These are phyloP conservation scores for Tachina grossa DNA, from an alignment of 2,888 invertebrate species.

Conservation along the genomic window DNA sequence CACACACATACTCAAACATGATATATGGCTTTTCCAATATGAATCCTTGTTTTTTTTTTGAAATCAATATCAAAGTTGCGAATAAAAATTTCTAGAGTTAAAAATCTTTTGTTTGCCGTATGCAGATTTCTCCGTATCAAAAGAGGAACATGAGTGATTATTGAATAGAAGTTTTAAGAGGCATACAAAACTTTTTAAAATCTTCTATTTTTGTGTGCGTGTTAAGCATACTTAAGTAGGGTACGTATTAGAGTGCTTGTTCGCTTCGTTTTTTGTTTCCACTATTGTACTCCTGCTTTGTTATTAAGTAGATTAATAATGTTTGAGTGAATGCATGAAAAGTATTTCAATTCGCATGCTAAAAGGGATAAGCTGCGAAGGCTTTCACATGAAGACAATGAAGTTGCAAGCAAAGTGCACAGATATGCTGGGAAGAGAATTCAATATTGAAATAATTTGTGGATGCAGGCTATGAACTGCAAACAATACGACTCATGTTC, in stretches of 20 bases:
- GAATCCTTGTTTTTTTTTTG: not conserved
- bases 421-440: too few relatives aligned
- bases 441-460: not conserved
- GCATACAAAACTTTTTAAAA: conserved; percentile 37
- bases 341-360: conserved; percentile 58
- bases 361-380: conserved; percentile 53
- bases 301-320: conserved; percentile 55
- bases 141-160: conserved; percentile 31
- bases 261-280: not conserved
- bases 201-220: conserved; percentile 61
- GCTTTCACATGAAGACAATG: not conserved
- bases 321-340: conserved; percentile 44
- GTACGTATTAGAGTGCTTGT: conserved; percentile 46
- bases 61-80: not conserved
- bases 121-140: not conserved
- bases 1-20: not conserved
- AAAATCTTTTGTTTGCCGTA: not conserved
- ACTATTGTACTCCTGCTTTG: conserved; percentile 3
- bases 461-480: too few relatives aligned
- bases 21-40: conserved; percentile 1
- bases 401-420: not conserved
- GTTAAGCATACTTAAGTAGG: conserved; percentile 63
- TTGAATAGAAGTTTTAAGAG: conserved; percentile 34
- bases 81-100: not conserved
- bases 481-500: too few relatives aligned